Evolutionary conservation across 2,888 invertebrate genomes (phyloP), one percentile per base, ranked within the genome.

Genomic region (Ferrisia virgata): DNA sequence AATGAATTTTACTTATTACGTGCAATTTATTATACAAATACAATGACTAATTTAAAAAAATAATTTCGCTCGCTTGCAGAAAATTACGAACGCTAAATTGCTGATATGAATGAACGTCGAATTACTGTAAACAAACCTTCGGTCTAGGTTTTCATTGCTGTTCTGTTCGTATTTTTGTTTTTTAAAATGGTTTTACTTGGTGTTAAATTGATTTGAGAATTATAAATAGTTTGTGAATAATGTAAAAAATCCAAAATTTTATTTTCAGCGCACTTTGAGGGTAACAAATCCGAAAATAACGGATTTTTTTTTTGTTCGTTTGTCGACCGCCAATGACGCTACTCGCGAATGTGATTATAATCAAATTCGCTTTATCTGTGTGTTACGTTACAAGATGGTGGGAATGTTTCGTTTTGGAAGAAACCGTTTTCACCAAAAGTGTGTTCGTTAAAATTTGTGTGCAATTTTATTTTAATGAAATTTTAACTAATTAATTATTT

Each of bases 381-480:
- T 76, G 72, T 82, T 82, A 82, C 82, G 82, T 82, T 82, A 82
- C 82, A 82, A 82, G 82, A 82, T 82, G 82, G 82, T 82, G 82
- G 82, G 82, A 82, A 82, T 82, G 33, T 36, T 64, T 82, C 64
- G 82, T 39, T 82, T 33, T 36, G 18, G 31, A n/a, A 82, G 58
- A 82, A 36, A 53, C 53, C 36, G 82, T 82, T 82, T 82, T 82
- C 64, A 64, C 28, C 81, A 81, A 36, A 47, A 53, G 25, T 25
- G 43, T 43, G 81, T 33, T 64, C 33, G 18, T 31, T 36, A 22
- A 64, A 79, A 53, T 31, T 33, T 36, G 31, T 39, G 36, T 31
- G 53, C 39, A 31, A 82, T 58, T 82, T 82, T 81, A 28, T 18
- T 25, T 22, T 31, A 15, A 33, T 18, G 8, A 36, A 64, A 81